phyloP scores from a whole-genome alignment of 2,888 invertebrate species.

The Drosophila algonquin region DNA sequence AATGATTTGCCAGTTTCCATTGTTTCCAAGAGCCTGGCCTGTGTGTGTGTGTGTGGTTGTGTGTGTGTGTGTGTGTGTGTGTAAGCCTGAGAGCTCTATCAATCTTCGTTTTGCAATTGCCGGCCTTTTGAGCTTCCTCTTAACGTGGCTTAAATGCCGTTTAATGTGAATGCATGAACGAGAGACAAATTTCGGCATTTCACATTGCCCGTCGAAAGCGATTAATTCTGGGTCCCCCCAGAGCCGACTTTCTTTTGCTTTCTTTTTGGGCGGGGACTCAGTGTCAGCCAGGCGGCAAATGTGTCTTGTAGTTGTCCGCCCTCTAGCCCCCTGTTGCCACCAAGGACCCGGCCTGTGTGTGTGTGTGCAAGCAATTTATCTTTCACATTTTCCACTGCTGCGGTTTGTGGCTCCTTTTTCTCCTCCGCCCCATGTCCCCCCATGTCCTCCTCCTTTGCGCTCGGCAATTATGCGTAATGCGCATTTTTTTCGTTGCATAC shows the following conservation, averaged over 20 bases:
- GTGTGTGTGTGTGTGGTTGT: too few species aligned
- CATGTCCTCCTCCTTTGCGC: conserved; percentile 1
- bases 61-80: background rate
- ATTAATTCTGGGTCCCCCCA: conserved; percentile 56
- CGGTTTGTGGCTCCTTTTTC: conserved; percentile 49
- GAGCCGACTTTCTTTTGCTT: too few species aligned
- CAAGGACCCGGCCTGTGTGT: conserved; percentile 22
- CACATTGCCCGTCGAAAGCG: conserved; percentile 62
- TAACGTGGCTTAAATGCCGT: conserved; percentile 66
- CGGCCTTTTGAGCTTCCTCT: background rate
- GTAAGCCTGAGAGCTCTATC: conserved; percentile 4
- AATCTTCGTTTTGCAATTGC: conserved; percentile 59
- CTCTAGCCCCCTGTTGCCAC: background rate
- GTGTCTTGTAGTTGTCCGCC: conserved; percentile 41
- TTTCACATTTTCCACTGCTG: conserved; percentile 54
- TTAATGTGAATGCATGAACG: conserved; percentile 52
- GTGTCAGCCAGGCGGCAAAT: conserved; percentile 41
- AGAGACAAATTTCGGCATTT: conserved; percentile 62
- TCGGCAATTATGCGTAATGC: conserved; percentile 68
- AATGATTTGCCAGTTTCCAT: conserved; percentile 27
- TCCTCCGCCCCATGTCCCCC: background rate
- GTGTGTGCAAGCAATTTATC: conserved; percentile 65
- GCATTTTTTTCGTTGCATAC: conserved; percentile 72
- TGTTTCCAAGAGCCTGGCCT: background rate
- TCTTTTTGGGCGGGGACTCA: background rate